phyloP scores from a whole-genome alignment of 1,140 invertebrate genomes.

The Chrysoperla carnea region DNA sequence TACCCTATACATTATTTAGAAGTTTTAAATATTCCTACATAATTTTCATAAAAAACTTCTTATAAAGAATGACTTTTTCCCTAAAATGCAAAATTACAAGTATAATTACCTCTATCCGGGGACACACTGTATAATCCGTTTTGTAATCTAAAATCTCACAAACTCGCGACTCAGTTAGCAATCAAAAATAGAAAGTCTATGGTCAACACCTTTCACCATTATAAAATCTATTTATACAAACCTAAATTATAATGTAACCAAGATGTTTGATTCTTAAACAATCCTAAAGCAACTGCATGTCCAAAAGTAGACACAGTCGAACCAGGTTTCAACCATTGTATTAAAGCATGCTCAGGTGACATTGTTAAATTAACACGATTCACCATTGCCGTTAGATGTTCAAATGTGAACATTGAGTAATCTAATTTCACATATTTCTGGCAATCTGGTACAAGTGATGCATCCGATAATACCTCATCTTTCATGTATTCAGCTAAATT shows the following conservation, averaged over 20 bases:
- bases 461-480: slow-evolving; percentile 13
- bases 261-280: slow-evolving; percentile 52
- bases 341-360: slow-evolving; percentile 42
- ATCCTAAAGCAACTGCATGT: slow-evolving; percentile 39
- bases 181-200: too few relatives aligned
- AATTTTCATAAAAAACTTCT: too few relatives aligned
- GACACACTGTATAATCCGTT: too few relatives aligned
- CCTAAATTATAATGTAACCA: slow-evolving; percentile 68
- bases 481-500: slow-evolving; percentile 9
- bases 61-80: too few relatives aligned
- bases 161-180: too few relatives aligned
- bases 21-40: too few relatives aligned
- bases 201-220: too few relatives aligned
- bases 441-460: slow-evolving; percentile 43
- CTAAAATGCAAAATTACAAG: too few relatives aligned
- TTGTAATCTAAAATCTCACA: too few relatives aligned
- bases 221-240: too few relatives aligned
- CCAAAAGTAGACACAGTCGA: slow-evolving; percentile 47
- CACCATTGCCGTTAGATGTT: slow-evolving; percentile 55
- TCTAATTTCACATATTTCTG: slow-evolving; percentile 39
- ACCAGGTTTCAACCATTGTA: slow-evolving; percentile 38
- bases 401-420: slow-evolving; percentile 63
- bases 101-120: too few relatives aligned
- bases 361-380: slow-evolving; percentile 42
- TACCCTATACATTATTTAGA: too few relatives aligned